Percentiles rank a stretch among this genome's conserved stretches.
These are phyloP conservation scores for Rhadina sibilatrix DNA, from an alignment of 2,113 vertebrate genomes.

Conservation along the genomic window DNA sequence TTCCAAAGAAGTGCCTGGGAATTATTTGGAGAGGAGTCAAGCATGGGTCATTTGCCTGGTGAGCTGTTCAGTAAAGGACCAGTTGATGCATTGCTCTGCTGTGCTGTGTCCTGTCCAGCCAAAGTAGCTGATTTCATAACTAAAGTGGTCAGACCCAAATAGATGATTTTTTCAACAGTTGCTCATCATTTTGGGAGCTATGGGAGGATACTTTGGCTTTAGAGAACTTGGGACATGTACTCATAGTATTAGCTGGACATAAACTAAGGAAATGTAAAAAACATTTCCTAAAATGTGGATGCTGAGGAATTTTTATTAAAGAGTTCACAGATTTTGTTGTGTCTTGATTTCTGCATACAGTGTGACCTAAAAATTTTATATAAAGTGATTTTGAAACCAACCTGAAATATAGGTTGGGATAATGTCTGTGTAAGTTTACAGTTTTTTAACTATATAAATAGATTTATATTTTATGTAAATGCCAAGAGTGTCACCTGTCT, in stretches of 20 bases:
- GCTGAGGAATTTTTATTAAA: neutral
- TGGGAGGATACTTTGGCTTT: neutral
- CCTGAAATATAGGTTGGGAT: neutral
- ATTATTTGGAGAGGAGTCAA: neutral
- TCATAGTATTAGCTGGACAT: neutral
- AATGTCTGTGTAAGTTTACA: neutral
- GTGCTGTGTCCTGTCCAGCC: neutral
- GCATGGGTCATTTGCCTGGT: neutral
- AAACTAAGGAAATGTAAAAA: neutral
- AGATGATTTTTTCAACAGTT: neutral
- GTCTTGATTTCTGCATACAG: neutral
- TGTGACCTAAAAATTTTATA: neutral
- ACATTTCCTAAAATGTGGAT: neutral
- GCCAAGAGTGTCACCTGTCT: neutral
- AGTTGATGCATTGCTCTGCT: neutral
- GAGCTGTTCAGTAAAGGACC: neutral
- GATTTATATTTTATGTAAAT: neutral
- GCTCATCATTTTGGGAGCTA: neutral
- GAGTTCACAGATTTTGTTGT: neutral
- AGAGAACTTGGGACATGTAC: neutral
- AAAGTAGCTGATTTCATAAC: neutral
- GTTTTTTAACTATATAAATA: neutral
- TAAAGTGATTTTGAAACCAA: neutral
- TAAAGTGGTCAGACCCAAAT: neutral
- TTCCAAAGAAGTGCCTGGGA: neutral